Base-by-base conservation (phyloP, 1,140 invertebrate genomes). In the Hycleus cichorii region DNA sequence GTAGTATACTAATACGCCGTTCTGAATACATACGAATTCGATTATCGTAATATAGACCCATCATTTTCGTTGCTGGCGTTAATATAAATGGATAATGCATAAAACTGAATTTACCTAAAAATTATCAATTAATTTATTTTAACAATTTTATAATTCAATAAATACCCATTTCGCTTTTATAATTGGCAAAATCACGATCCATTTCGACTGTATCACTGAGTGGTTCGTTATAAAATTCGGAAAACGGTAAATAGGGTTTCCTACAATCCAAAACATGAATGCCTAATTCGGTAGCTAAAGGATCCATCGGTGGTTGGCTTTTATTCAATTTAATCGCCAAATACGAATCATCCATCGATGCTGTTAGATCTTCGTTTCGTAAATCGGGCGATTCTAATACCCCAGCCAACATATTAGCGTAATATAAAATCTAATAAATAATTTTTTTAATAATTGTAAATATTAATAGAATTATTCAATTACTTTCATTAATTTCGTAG, bases 1-100 rank as follows among this genome's bases (percentile, higher is more conserved):
- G 85, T 68, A 93, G 76, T 73, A 94, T 77, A 72, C 87, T 88
- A 73, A 90, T 83, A 67, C 93, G 77, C 50, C 93, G 77, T 74
- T 96, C 93, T 61, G 89, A 92, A 72, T 92, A 92, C 94, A 97
- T 97, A 40, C 93, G 82, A 71, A 97, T 93, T 38, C 93, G 81
- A 74, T 94, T 95, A 74, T 97, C 93, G 73, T 93, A 95, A 76
- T 94, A 95, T 27, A 96, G 76, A 0, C 89, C 91, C 56, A 93
- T 80, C 7, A 90, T 89, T 77, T 95, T 96, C 0, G 91, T 94
- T 1, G 91, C 88, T 3, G 92, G 89, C n/a, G 90, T 95, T 39
- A 96, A 76, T 62, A 96, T 89, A 76, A 96, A 97, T 6, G 89
- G 85, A 72, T 95, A 91, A 66, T 87, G 83, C 81, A 95, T 89